Base-by-base conservation (phyloP, 1,140 invertebrate species). In the Vanessa atalanta region DNA sequence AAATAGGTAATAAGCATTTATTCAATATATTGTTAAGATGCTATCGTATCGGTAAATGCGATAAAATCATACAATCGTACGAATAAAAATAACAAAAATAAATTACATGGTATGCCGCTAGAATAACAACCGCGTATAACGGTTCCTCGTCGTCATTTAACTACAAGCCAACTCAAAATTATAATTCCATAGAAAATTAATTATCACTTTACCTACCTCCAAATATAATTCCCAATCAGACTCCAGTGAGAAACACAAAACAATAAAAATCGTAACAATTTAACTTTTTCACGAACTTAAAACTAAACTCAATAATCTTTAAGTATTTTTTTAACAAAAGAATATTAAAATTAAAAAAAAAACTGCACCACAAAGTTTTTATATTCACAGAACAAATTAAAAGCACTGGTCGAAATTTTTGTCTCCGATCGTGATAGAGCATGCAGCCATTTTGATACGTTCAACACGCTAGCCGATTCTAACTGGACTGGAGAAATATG, bases 401-500 rank as follows among this genome's bases (percentile, higher is more conserved):
- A 61, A 72, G 47, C 73, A 75, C 55, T 57, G 51, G 69, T 76
- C 73, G 67, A 61, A 78, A 74, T 75, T 69, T 78, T 80, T 83
- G 73, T 80, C 76, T 72, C 79, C 85, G 86, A 87, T 83, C 80
- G 79, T 80, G 76, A 79, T 76, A 73, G 72, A 43, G 75, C 66
- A 47, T 67, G 65, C 65, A 73, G 72, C 64, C 76, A 79, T 78
- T 50, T 73, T 57, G 65, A 83, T 75, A 85, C 88, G 84, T 83
- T 55, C 66, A 66, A 51, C 75, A 16, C 78, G 60, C 72, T 31
- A 70, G 72, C 55, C 82, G 79, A 73, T 72, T 83, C 78, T 88
- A 88, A 89, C 88, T 84, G 85, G 84, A 89, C 88, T 89, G 85
- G 85, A 77, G 80, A 75, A 84, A 89, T 84, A 89, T 89, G 87